Evolutionary conservation across 2,797 vertebrate genomes (phyloP).

Genomic region (Miichthys miiuy): DNA sequence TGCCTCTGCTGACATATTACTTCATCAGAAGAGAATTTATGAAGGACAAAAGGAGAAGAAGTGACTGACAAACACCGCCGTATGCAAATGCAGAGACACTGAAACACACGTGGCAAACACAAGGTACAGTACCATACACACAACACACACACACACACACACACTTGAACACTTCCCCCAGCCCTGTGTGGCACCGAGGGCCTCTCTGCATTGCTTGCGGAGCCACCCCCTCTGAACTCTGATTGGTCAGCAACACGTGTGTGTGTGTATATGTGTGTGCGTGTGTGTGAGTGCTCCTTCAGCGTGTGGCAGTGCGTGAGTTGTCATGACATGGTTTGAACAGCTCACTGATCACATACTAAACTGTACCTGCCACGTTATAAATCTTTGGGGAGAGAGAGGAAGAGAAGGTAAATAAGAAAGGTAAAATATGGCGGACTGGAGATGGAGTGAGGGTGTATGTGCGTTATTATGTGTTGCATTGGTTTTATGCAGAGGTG

Average conservation of each 20-base stretch:
- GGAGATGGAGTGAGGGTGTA: conserved; percentile 45
- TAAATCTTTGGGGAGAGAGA: conserved; percentile 78
- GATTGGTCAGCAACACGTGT: conserved; percentile 55
- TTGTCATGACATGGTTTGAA: conserved; percentile 85
- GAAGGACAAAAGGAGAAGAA: neutral
- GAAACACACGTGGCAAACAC: conserved; percentile 23
- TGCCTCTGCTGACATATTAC: too few relatives aligned
- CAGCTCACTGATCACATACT: conserved; percentile 84
- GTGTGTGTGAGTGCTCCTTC: conserved; percentile 15
- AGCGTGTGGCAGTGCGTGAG: conserved; percentile 72
- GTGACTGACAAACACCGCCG: neutral
- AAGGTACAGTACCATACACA: neutral
- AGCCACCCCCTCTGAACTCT: conserved; percentile 10
- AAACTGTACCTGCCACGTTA: conserved; percentile 82
- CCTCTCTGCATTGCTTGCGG: neutral
- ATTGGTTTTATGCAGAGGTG: conserved; percentile 57
- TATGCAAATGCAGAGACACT: conserved; percentile 1
- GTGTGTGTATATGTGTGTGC: conserved; percentile 22
- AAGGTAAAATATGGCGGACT: conserved; percentile 62
- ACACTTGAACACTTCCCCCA: neutral
- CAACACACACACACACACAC: conserved; percentile 12
- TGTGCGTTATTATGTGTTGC: conserved; percentile 65
- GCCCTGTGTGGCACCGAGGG: conserved; percentile 21
- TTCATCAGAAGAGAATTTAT: neutral
- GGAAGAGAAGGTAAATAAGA: conserved; percentile 74